These are phyloP conservation scores for Phacellophora camtschatica DNA, from an alignment of 30 jellyfish, hydroid and myxozoan genomes.

Conservation along the genomic window DNA sequence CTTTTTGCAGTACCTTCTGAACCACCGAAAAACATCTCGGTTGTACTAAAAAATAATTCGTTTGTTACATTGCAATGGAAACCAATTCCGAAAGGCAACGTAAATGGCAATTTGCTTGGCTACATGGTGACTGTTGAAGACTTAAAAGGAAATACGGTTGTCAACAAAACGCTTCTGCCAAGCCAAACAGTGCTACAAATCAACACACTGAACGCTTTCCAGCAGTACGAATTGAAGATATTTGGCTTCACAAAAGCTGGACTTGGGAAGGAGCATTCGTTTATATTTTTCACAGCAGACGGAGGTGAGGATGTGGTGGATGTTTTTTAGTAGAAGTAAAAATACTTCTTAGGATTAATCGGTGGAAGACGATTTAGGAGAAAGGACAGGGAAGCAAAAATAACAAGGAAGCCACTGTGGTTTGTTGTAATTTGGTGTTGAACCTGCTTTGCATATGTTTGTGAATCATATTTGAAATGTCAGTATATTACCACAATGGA, in stretches of 20 bases:
- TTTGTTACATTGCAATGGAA: constrained; percentile 33
- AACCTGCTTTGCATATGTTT: too few relatives aligned
- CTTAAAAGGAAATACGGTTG: not conserved
- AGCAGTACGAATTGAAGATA: constrained; percentile 26
- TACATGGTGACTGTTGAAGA: constrained; percentile 10
- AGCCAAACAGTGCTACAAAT: not conserved
- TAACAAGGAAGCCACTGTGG: too few relatives aligned
- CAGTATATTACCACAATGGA: too few relatives aligned
- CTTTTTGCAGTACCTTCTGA: constrained; percentile 12
- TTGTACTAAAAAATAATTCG: constrained; percentile 11
- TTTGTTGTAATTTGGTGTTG: too few relatives aligned
- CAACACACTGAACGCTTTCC: not conserved
- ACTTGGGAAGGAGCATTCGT: constrained; percentile 25
- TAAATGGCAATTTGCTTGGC: constrained; percentile 41
- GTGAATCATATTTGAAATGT: too few relatives aligned
- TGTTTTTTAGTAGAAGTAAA: too few relatives aligned
- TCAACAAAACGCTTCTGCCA: constrained; percentile 27
- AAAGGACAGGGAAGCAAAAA: too few relatives aligned
- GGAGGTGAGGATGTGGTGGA: constrained; percentile 13
- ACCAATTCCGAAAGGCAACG: not conserved
- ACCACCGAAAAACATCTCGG: constrained; percentile 40
- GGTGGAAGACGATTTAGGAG: not conserved
- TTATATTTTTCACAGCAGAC: constrained; percentile 53
- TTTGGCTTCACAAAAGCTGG: constrained; percentile 48
- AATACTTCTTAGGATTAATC: too few relatives aligned